Percentiles rank a stretch among this genome's conserved stretches.
Conservation (phyloP, 2,113 vertebrate species). For the Anas platyrhynchos region DNA sequence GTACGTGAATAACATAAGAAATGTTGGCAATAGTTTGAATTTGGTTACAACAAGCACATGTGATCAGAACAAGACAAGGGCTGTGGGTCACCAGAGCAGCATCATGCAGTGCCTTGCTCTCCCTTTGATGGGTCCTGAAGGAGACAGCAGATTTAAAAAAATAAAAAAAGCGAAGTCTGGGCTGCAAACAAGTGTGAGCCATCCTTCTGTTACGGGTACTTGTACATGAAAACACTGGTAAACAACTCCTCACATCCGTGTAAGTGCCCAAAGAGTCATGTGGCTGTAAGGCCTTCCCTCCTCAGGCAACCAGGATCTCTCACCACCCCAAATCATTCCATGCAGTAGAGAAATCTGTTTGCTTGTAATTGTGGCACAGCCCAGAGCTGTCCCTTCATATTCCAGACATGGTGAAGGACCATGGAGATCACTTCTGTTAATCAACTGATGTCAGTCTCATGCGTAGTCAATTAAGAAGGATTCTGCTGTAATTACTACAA, state of each 20-base stretch:
- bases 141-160: background rate
- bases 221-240: accelerated
- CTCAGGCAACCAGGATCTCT: background rate
- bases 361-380: background rate
- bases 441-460: background rate
- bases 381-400: background rate
- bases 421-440: background rate
- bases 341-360: accelerated
- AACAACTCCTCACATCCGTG: background rate
- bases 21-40: background rate
- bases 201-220: background rate
- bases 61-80: background rate
- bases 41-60: background rate
- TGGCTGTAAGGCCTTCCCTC: background rate
- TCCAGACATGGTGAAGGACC: background rate
- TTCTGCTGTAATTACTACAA: slow-evolving; percentile 12
- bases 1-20: accelerated
- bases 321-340: background rate
- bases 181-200: background rate
- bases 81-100: background rate
- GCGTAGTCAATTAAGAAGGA: background rate
- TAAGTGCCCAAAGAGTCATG: background rate
- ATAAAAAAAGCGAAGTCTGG: background rate
- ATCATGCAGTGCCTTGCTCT: background rate
- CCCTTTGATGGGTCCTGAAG: background rate